A percentile compares a stretch with the other conserved stretches of the same genome.
Evolutionary conservation across 2,888 invertebrate species (phyloP).

Genomic region (Scaptodrosophila latifasciaeformis): DNA sequence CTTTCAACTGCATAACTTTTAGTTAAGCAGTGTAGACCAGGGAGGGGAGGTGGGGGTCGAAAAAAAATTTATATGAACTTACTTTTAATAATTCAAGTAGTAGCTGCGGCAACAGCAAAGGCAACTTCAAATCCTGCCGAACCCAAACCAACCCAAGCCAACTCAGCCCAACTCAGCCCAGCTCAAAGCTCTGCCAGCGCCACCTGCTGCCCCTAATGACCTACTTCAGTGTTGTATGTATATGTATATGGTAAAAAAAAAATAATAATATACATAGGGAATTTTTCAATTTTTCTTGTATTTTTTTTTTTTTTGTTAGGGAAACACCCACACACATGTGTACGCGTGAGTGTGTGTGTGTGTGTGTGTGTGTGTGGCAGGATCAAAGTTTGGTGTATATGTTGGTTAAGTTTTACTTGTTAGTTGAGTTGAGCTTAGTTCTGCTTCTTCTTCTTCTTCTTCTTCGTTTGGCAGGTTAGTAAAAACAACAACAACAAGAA

Average conservation of each 20-base stretch:
- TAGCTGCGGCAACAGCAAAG: conserved; percentile 26
- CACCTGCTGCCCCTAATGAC: conserved; percentile 60
- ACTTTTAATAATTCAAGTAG: conserved; percentile 67
- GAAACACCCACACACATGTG: too few relatives aligned
- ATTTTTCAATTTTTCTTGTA: too few relatives aligned
- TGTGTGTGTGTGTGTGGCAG: too few relatives aligned
- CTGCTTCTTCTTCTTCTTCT: not conserved
- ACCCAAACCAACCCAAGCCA: too few relatives aligned
- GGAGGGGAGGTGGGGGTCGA: too few relatives aligned
- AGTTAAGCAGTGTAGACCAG: too few relatives aligned
- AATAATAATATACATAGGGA: conserved; percentile 5
- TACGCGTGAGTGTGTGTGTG: not conserved
- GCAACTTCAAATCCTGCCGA: too few relatives aligned
- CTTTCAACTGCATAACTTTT: conserved; percentile 38
- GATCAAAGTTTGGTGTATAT: not conserved
- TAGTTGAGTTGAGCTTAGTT: conserved; percentile 5
- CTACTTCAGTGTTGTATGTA: conserved; percentile 43
- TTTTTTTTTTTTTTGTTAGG: not conserved
- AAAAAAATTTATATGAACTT: conserved; percentile 32
- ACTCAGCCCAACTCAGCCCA: too few relatives aligned
- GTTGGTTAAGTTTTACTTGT: conserved; percentile 5
- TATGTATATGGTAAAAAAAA: not conserved
- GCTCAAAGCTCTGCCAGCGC: conserved; percentile 8
- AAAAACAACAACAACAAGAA: conserved; percentile 26
- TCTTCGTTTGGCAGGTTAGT: not conserved